Percentiles rank a stretch among this genome's conserved stretches.
phyloP scores from a whole-genome alignment of 2,113 vertebrate species.

The Oryzias woworae region DNA sequence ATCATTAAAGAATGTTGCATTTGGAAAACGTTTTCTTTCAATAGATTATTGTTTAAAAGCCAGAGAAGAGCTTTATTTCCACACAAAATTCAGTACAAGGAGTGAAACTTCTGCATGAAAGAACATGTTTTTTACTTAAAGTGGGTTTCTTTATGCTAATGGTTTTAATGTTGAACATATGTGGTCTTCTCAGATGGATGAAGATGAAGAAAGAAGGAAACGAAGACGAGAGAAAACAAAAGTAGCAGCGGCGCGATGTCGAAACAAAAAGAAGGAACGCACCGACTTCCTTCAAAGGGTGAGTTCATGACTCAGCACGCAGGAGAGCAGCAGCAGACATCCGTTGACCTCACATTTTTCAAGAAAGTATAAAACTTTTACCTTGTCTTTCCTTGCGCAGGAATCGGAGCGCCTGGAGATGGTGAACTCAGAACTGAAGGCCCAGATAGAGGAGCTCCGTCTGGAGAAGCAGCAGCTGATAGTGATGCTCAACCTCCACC shows the following conservation, averaged over 20 bases:
- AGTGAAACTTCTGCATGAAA: no score
- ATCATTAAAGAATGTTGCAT: no score
- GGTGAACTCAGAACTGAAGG: conserved; percentile 92
- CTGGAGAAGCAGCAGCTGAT: conserved; percentile 93
- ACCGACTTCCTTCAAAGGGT: conserved; percentile 96
- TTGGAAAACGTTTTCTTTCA: no score
- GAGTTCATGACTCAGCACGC: conserved; percentile 56
- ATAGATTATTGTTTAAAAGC: no score
- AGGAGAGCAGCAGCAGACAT: conserved; percentile 11
- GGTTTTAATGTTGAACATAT: not conserved
- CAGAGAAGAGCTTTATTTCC: no score
- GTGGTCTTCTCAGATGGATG: conserved; percentile 81
- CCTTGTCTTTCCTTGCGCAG: conserved; percentile 57
- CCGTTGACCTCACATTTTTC: not conserved
- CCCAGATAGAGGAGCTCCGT: conserved; percentile 95
- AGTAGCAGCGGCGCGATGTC: conserved; percentile 92
- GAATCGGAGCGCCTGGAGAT: conserved; percentile 94
- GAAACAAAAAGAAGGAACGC: conserved; percentile 97
- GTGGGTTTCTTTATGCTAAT: no score
- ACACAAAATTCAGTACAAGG: no score
- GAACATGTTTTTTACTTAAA: no score
- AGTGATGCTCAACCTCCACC: conserved; percentile 92
- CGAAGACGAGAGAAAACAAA: conserved; percentile 96
- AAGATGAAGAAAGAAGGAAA: conserved; percentile 93
- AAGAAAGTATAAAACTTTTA: no score